Base-by-base conservation (phyloP, 2,113 vertebrate genomes). In the Eudyptes chrysolophus region DNA sequence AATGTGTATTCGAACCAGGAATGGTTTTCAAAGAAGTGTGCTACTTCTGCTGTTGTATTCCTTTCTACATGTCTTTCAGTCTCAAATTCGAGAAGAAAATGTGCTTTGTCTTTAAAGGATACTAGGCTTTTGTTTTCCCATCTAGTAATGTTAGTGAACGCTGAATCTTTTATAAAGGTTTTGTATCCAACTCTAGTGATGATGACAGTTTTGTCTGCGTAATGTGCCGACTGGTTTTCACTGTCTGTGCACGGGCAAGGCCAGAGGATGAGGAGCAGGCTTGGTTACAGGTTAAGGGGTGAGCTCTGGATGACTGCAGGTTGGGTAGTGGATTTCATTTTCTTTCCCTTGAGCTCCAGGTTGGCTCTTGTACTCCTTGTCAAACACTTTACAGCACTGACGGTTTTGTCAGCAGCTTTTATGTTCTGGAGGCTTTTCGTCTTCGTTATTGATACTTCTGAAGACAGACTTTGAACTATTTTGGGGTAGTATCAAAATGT, bases 391-490 rank as follows among this genome's bases (percentile, higher is more conserved):
- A 36, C 52, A 84, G 57, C 55, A 27, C 84, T 92, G 82, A 54
- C 2, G 9, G 61, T 79, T 95, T 87, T 94, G 70, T 93, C 89
- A 76, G 81, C 84, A 83, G 74, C 74, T 96, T 89, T 95, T 93
- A 60, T 52, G 49, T 92, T 95, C 87, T 93, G 55, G 44, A 80
- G 62, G 71, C 46, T 92, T 93, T 95, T 93, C 26, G 74, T 94
- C 58, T 90, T 87, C 10, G 4, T 57, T 97, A 61, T 44, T 85
- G 74, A 51, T 85, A 77, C 61, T 76, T 89, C 65, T 87, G 66
- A 71, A 94, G 90, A 90, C 89, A 94, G 93, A 85, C 84, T 94
- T 94, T 20, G 57, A 96, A 82, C 78, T 96, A 76, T 96, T 95
- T 93, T 83, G 46, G 84, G 52, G 40, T 54, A 52, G 62, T 46